A percentile compares a stretch with the other conserved stretches of the same genome.
These are phyloP conservation scores for Beaufortia kweichowensis DNA, from an alignment of 2,113 vertebrate genomes.

Conservation along the genomic window DNA sequence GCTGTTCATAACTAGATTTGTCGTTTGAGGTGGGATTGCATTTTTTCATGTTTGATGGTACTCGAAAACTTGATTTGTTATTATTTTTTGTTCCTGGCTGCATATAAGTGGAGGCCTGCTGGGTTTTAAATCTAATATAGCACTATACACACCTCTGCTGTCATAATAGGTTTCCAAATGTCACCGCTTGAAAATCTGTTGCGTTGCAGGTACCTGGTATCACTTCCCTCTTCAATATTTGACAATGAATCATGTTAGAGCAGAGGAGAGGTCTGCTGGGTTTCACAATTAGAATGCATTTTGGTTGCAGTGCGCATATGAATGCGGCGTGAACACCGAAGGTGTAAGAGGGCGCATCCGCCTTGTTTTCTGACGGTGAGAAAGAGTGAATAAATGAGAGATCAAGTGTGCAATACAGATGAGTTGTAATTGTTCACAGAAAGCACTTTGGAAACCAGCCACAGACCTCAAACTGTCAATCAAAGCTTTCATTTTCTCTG, in stretches of 20 bases:
- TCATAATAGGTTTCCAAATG: constrained; percentile 58
- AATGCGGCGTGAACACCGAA: constrained; percentile 5
- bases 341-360: constrained; percentile 9
- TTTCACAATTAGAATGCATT: not conserved
- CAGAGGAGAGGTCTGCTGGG: not conserved
- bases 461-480: constrained; percentile 58
- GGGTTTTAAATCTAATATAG: constrained; percentile 48
- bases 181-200: constrained; percentile 57
- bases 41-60: not conserved
- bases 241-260: not conserved
- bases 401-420: constrained; percentile 37
- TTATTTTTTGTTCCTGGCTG: constrained; percentile 7
- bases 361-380: not conserved
- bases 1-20: not conserved
- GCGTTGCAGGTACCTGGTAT: constrained; percentile 38
- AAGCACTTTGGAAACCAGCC: constrained; percentile 42
- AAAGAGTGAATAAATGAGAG: not conserved
- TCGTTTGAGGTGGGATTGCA: not conserved
- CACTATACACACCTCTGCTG: constrained; percentile 50
- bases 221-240: constrained; percentile 34
- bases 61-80: not conserved
- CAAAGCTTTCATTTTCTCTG: constrained; percentile 49
- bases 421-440: constrained; percentile 53
- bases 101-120: constrained; percentile 31
- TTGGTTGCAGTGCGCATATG: not conserved